phyloP scores from a whole-genome alignment of 2,113 vertebrate genomes.

The Hydrochoerus hydrochaeris region DNA sequence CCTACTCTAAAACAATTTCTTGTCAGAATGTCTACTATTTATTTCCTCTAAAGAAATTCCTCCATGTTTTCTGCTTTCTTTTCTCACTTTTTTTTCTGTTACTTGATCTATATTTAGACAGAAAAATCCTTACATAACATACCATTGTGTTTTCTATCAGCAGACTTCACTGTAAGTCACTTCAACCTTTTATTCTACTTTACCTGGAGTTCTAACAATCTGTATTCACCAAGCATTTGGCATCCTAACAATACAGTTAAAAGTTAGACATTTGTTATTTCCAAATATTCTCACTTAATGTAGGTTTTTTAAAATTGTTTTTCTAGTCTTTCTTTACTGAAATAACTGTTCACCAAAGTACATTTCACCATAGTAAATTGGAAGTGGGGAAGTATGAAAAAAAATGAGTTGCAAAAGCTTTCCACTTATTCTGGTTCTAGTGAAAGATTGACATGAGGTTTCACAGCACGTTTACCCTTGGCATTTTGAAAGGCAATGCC shows the following conservation, averaged over 20 bases:
- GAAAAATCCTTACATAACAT: not conserved
- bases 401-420: not conserved
- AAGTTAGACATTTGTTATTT: not conserved
- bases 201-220: not conserved
- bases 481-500: not conserved
- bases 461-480: not conserved
- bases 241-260: not conserved
- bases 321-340: not conserved
- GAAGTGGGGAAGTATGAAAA: not conserved
- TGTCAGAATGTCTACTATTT: not conserved
- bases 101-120: not conserved
- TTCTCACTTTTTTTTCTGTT: not conserved
- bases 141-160: conserved; percentile 35
- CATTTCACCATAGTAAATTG: not conserved
- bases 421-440: not conserved
- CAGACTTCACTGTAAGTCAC: not conserved
- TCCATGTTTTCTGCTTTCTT: not conserved
- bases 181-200: not conserved
- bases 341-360: not conserved
- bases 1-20: not conserved
- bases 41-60: conserved; percentile 16
- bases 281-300: not conserved
- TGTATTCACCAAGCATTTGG: not conserved
- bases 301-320: not conserved
- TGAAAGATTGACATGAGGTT: not conserved